These are phyloP conservation scores for Candoia aspera DNA, from an alignment of 2,113 vertebrate genomes.

Conservation along the genomic window DNA sequence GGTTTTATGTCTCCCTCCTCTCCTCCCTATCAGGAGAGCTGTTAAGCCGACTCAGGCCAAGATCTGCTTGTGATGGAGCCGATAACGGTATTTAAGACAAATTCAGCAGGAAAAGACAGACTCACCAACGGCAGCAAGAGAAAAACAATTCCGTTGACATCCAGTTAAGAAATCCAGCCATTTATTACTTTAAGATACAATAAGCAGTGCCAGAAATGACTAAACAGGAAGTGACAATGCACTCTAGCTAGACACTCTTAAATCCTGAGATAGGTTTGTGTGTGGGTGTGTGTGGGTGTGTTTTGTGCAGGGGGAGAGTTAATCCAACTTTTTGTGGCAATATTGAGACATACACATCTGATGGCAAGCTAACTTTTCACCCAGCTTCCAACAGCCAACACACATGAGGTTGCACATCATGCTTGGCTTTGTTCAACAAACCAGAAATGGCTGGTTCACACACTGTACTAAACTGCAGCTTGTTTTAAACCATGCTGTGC, in stretches of 20 bases:
- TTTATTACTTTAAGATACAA: slow-evolving; percentile 29
- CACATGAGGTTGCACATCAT: neutral
- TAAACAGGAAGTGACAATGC: neutral
- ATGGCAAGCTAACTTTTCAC: neutral
- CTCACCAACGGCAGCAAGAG: slow-evolving; percentile 51
- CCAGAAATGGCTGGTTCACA: neutral
- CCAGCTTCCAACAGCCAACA: neutral
- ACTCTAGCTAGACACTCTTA: neutral
- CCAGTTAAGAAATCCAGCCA: slow-evolving; percentile 20
- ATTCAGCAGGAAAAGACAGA: slow-evolving; percentile 54
- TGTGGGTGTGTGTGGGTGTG: neutral
- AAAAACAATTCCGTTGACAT: slow-evolving; percentile 28
- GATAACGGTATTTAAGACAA: slow-evolving; percentile 53
- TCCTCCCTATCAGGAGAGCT: slow-evolving; percentile 53
- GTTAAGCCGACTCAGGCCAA: slow-evolving; percentile 49
- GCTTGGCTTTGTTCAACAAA: neutral
- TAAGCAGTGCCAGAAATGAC: neutral
- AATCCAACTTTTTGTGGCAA: neutral
- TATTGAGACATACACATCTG: too few relatives aligned
- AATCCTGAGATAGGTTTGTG: too few relatives aligned
- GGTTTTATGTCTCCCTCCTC: slow-evolving; percentile 44
- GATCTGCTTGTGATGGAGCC: slow-evolving; percentile 52
- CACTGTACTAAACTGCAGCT: neutral
- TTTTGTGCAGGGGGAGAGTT: neutral
- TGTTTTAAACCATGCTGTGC: neutral